These are phyloP conservation scores for Vesta saturnalis DNA, from an alignment of 2,888 invertebrate species.

Conservation along the genomic window DNA sequence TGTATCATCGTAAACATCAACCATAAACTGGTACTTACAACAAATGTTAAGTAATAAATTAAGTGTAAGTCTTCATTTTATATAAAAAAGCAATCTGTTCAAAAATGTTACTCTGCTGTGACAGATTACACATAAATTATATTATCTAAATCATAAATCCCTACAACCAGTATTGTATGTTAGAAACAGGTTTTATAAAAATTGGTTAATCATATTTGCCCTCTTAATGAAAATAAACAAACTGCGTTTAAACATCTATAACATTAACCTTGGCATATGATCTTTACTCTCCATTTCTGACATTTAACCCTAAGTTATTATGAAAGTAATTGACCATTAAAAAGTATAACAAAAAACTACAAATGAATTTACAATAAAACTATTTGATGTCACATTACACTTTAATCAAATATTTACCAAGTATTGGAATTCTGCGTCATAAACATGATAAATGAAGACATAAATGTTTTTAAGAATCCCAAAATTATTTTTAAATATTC, in stretches of 20 bases:
- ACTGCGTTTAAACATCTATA: conserved; percentile 25
- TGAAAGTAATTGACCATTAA: conserved; percentile 22
- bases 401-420: not conserved
- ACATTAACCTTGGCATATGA: conserved; percentile 24
- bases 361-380: conserved; percentile 9
- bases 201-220: not conserved
- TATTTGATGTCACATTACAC: not conserved
- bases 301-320: conserved; percentile 25
- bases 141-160: too few species aligned
- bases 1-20: too few species aligned
- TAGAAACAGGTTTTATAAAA: not conserved
- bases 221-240: conserved; percentile 20
- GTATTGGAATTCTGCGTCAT: not conserved
- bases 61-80: too few species aligned
- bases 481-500: too few species aligned
- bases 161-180: too few species aligned
- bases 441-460: not conserved
- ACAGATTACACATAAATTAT: too few species aligned
- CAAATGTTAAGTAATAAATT: too few species aligned
- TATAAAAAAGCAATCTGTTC: too few species aligned
- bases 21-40: too few species aligned
- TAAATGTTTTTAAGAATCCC: too few species aligned
- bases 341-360: conserved; percentile 16
- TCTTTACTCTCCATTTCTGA: conserved; percentile 21
- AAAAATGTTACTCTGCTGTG: too few species aligned